Percentiles rank a stretch among this genome's conserved stretches.
Evolutionary conservation across 2,888 invertebrate genomes (phyloP).

Genomic region (Branchellion lobata): DNA sequence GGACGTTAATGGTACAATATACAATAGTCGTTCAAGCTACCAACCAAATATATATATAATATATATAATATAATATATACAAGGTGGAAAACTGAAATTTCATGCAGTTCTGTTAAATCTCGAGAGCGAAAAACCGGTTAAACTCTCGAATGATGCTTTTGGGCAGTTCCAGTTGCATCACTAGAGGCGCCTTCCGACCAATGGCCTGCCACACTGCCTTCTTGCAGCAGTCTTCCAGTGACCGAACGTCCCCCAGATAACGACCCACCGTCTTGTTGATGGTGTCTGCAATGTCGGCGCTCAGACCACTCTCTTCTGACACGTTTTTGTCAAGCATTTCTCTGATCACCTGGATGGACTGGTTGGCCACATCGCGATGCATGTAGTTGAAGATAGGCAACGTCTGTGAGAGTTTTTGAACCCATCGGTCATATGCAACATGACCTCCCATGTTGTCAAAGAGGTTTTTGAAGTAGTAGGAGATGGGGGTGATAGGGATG

Average conservation of each 20-base stretch:
- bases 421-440: constrained; percentile 47
- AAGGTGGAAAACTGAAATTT: no score
- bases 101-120: no score
- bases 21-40: no score
- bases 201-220: constrained; percentile 45
- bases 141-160: constrained; percentile 18
- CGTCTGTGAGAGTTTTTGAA: constrained; percentile 38
- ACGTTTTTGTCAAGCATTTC: background rate
- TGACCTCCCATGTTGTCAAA: constrained; percentile 48
- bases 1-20: no score
- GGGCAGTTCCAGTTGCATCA: constrained; percentile 42
- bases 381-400: constrained; percentile 45
- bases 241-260: constrained; percentile 20
- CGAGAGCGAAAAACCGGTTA: constrained; percentile 28
- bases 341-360: background rate
- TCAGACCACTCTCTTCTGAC: constrained; percentile 49
- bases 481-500: constrained; percentile 38
- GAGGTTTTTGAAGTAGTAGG: constrained; percentile 48
- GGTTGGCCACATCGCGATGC: constrained; percentile 40
- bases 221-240: constrained; percentile 42
- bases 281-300: constrained; percentile 27
- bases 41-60: no score
- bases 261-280: constrained; percentile 38
- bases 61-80: no score
- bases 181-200: constrained; percentile 12